Evolutionary conservation across 1,140 invertebrate genomes (phyloP).

Genomic region (Hypsibius dujardini): DNA sequence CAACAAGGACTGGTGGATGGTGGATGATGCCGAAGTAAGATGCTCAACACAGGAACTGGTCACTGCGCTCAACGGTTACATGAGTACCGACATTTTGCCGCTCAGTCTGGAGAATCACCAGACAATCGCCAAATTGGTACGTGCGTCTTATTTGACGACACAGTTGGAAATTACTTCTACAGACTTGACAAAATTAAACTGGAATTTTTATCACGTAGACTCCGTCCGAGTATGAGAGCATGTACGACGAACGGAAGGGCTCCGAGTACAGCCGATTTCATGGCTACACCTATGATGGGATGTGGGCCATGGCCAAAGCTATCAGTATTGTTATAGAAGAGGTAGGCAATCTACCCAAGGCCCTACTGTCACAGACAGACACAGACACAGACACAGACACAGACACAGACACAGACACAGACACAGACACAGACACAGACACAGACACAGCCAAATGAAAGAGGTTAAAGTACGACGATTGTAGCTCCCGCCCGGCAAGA

Average conservation of each 20-base stretch:
- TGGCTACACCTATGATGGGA: conserved; percentile 88
- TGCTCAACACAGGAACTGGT: conserved; percentile 59
- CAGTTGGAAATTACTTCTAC: too few relatives aligned
- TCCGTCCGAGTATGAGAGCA: conserved; percentile 59
- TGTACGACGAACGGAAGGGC: conserved; percentile 60
- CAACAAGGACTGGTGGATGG: conserved; percentile 54
- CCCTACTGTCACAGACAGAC: background rate
- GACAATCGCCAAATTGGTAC: conserved; percentile 74
- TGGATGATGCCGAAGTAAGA: conserved; percentile 35
- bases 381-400: too few relatives aligned
- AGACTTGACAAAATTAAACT: too few relatives aligned
- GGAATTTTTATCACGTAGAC: conserved; percentile 41
- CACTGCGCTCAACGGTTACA: conserved; percentile 66
- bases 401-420: too few relatives aligned
- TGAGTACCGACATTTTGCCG: conserved; percentile 63
- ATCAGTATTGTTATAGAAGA: conserved; percentile 3
- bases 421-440: too few relatives aligned
- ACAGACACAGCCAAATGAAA: too few relatives aligned
- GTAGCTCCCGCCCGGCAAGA: background rate
- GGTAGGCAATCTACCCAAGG: background rate
- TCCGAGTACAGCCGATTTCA: conserved; percentile 77
- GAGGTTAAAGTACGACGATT: too few relatives aligned
- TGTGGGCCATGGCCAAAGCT: conserved; percentile 83
- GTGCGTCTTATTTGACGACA: conserved; percentile 29
- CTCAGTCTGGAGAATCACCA: conserved; percentile 52